A percentile compares a stretch with the other conserved stretches of the same genome.
phyloP scores from a whole-genome alignment of 2,888 invertebrate genomes.

The Leptopilina syphax region DNA sequence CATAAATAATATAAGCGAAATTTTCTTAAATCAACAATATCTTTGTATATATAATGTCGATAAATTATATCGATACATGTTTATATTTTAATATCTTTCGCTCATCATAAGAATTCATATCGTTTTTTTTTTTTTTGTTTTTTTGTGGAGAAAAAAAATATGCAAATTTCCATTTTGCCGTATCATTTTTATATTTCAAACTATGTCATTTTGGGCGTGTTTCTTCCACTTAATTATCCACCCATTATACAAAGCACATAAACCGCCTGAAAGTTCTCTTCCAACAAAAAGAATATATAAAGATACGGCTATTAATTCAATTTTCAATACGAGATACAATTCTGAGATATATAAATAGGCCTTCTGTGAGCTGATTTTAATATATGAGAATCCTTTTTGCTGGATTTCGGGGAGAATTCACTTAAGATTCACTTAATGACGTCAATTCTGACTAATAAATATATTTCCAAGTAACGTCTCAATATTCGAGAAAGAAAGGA shows the following conservation, averaged over 20 bases:
- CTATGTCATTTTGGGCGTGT: slow-evolving; percentile 39
- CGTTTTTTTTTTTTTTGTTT: not conserved
- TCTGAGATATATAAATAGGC: slow-evolving; percentile 35
- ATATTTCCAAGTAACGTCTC: slow-evolving; percentile 39
- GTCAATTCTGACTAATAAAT: slow-evolving; percentile 13
- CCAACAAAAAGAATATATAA: slow-evolving; percentile 8
- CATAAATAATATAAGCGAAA: slow-evolving; percentile 27
- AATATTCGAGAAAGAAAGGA: not conserved
- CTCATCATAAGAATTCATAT: slow-evolving; percentile 32
- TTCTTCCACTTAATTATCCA: slow-evolving; percentile 36
- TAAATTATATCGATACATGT: not conserved
- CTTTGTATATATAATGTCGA: not conserved
- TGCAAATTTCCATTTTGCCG: slow-evolving; percentile 23
- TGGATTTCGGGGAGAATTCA: slow-evolving; percentile 21
- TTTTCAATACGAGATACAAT: slow-evolving; percentile 36
- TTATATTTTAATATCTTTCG: slow-evolving; percentile 20
- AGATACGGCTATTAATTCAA: slow-evolving; percentile 38
- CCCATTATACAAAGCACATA: slow-evolving; percentile 37
- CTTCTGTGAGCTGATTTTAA: slow-evolving; percentile 31
- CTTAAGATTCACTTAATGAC: slow-evolving; percentile 23
- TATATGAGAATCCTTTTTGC: slow-evolving; percentile 7
- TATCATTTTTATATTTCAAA: slow-evolving; percentile 23
- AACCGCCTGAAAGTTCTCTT: slow-evolving; percentile 21
- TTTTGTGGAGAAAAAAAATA: not conserved
- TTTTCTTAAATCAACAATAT: slow-evolving; percentile 32